These are phyloP conservation scores for Diachasma alloeum DNA, from an alignment of 1,140 invertebrate species.

Conservation along the genomic window DNA sequence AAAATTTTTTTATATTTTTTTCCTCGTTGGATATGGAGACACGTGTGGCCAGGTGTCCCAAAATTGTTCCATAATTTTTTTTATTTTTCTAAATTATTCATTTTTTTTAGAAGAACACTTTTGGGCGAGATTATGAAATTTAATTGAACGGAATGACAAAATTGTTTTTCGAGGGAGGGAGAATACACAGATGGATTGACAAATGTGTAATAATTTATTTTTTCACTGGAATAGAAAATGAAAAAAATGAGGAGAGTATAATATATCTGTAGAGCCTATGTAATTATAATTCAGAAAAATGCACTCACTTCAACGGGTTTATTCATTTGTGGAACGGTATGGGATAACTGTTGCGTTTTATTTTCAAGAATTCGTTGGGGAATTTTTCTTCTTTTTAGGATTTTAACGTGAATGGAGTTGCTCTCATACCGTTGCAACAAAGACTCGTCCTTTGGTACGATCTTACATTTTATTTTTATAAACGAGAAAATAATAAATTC, in stretches of 20 bases:
- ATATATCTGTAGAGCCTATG: conserved; percentile 65
- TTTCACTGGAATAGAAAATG: conserved; percentile 64
- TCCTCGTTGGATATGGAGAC: background rate
- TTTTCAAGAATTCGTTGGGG: background rate
- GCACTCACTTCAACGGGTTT: conserved; percentile 55
- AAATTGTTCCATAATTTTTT: background rate
- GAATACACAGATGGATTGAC: conserved; percentile 48
- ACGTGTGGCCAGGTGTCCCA: conserved; percentile 13
- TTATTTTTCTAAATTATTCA: background rate
- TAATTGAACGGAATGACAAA: background rate
- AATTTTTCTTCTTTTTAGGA: background rate
- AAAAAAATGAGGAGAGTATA: conserved; percentile 42
- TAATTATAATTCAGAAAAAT: conserved; percentile 58
- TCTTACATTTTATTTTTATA: conserved; percentile 67
- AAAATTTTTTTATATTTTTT: background rate
- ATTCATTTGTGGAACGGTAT: conserved; percentile 18
- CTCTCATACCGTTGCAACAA: conserved; percentile 40
- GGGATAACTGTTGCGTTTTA: background rate
- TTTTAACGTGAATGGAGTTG: background rate
- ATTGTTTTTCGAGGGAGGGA: background rate
- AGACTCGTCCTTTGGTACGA: conserved; percentile 59
- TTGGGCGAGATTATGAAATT: conserved; percentile 1
- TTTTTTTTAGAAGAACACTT: background rate
- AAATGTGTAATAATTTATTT: conserved; percentile 66
- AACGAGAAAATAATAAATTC: conserved; percentile 25